Percentiles rank a stretch among this genome's conserved stretches.
Evolutionary conservation across 2,113 vertebrate genomes (phyloP).

Genomic region (Ammodytes marinus): DNA sequence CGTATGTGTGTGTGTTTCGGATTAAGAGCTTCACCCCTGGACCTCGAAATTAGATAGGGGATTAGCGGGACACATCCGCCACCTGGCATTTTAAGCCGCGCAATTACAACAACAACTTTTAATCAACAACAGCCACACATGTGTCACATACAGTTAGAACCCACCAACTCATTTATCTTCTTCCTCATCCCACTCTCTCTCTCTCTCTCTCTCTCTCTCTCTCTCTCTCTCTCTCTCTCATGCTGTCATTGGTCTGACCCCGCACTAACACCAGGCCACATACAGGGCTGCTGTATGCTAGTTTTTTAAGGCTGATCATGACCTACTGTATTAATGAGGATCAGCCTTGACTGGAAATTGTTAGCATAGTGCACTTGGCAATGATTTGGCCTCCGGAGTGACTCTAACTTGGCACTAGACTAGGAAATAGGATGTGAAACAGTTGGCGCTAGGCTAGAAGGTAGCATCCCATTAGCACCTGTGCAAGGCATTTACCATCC

Average conservation of each 20-base stretch:
- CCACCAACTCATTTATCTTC: slow-evolving; percentile 43
- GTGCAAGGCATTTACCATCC: slow-evolving; percentile 54
- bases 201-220: background rate
- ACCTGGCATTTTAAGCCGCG: slow-evolving; percentile 82
- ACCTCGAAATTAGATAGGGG: slow-evolving; percentile 83
- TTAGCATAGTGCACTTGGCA: slow-evolving; percentile 52
- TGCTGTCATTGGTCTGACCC: slow-evolving; percentile 28
- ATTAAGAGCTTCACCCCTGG: slow-evolving; percentile 85
- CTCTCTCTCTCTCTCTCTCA: background rate
- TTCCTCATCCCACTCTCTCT: background rate
- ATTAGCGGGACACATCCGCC: slow-evolving; percentile 83
- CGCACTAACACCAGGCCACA: slow-evolving; percentile 22
- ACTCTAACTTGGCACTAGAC: slow-evolving; percentile 71
- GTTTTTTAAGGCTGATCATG: slow-evolving; percentile 52
- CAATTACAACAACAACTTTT: slow-evolving; percentile 84
- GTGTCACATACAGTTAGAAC: slow-evolving; percentile 72
- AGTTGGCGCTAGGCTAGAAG: slow-evolving; percentile 53
- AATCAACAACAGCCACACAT: slow-evolving; percentile 80
- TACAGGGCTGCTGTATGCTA: slow-evolving; percentile 28
- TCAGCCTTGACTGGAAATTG: slow-evolving; percentile 68
- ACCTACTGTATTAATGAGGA: slow-evolving; percentile 68
- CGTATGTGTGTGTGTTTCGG: slow-evolving; percentile 78
- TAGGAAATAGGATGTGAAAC: slow-evolving; percentile 52
- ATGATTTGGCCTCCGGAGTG: slow-evolving; percentile 65
- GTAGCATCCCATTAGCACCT: slow-evolving; percentile 76